Conservation (phyloP, 2,888 invertebrate species). For the Epistrophella euchroma region DNA sequence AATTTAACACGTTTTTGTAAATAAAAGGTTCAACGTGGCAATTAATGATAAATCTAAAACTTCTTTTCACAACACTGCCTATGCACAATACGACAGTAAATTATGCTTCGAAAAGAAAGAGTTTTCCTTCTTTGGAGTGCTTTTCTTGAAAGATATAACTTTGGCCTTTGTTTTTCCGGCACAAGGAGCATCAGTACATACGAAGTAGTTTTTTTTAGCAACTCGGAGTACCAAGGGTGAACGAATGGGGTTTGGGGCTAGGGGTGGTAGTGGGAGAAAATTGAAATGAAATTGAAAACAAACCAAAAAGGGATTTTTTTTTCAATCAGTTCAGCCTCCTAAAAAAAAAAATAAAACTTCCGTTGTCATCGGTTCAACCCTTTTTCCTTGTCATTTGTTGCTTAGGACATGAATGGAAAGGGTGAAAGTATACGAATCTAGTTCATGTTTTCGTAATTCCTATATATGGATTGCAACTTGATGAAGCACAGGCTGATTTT, state of each 20-base stretch:
- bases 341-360: constrained; percentile 22
- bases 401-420: constrained; percentile 14
- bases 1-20: neutral
- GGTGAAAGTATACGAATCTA: constrained; percentile 59
- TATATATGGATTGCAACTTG: constrained; percentile 44
- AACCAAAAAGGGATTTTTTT: constrained; percentile 57
- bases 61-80: constrained; percentile 14
- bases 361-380: constrained; percentile 40
- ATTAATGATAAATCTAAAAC: neutral
- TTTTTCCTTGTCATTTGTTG: constrained; percentile 36
- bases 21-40: neutral
- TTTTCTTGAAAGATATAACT: constrained; percentile 62
- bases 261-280: constrained; percentile 34
- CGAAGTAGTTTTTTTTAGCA: constrained; percentile 49
- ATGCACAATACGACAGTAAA: neutral
- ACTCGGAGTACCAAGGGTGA: neutral
- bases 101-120: constrained; percentile 19
- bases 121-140: constrained; percentile 54
- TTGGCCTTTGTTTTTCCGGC: constrained; percentile 59
- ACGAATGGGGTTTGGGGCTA: neutral
- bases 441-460: constrained; percentile 60
- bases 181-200: constrained; percentile 33
- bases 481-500: constrained; percentile 42
- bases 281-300: constrained; percentile 74
- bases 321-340: constrained; percentile 5